Evolutionary conservation across 2,797 vertebrate genomes (phyloP).

Genomic region (Bryconaethiops microstoma): DNA sequence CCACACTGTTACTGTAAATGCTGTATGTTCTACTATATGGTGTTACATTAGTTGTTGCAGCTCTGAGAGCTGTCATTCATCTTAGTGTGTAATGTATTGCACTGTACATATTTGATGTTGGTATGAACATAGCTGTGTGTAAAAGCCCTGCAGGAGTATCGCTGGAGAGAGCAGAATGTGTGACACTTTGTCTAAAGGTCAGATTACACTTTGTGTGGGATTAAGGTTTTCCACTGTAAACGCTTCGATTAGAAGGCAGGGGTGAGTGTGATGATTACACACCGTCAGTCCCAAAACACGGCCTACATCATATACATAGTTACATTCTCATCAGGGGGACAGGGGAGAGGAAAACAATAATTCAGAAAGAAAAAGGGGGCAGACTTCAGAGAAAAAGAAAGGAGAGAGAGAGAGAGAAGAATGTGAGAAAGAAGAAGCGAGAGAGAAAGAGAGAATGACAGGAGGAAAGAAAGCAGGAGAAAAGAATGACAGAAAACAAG

Average conservation of each 20-base stretch:
- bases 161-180: background rate
- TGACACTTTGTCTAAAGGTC: slow-evolving; percentile 32
- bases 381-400: background rate
- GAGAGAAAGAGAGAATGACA: background rate
- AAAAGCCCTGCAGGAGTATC: slow-evolving; percentile 8
- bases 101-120: background rate
- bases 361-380: background rate
- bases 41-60: too few species aligned
- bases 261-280: slow-evolving; percentile 11
- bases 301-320: background rate
- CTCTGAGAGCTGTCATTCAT: background rate
- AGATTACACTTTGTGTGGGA: slow-evolving; percentile 45
- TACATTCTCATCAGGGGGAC: background rate
- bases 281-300: slow-evolving; percentile 6
- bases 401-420: background rate
- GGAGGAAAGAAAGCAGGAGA: background rate
- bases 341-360: background rate
- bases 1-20: background rate
- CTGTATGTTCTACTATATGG: background rate
- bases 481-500: background rate
- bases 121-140: slow-evolving; percentile 9
- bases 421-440: background rate
- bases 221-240: slow-evolving; percentile 34
- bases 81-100: background rate
- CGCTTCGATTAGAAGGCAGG: slow-evolving; percentile 25